phyloP scores from a whole-genome alignment of 1,140 invertebrate species.

The Kradibia gibbosae region DNA sequence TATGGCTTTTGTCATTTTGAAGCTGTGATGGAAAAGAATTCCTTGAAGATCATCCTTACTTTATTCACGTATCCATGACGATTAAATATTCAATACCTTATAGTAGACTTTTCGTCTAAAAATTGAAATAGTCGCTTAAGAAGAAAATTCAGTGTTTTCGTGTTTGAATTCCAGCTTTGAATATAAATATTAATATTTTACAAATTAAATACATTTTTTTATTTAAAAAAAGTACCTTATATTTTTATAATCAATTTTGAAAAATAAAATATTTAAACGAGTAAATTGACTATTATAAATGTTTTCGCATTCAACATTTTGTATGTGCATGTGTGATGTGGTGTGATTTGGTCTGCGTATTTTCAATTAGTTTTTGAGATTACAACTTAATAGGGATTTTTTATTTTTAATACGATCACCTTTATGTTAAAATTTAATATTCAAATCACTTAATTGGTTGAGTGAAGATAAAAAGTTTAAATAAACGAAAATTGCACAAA shows the following conservation, averaged over 20 bases:
- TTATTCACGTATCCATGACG: not conserved
- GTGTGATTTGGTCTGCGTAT: too few relatives aligned
- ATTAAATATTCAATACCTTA: slow-evolving; percentile 4
- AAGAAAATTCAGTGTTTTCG: not conserved
- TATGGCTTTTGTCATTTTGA: slow-evolving; percentile 6
- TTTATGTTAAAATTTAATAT: not conserved
- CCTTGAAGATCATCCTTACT: slow-evolving; percentile 14
- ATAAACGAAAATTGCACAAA: not conserved
- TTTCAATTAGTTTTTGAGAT: too few relatives aligned
- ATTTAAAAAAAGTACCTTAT: not conserved
- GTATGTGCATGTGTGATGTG: too few relatives aligned
- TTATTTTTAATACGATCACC: too few relatives aligned
- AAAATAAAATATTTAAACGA: not conserved
- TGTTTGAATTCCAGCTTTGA: not conserved
- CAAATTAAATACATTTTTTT: not conserved
- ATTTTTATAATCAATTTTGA: not conserved
- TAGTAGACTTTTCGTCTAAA: slow-evolving; percentile 21
- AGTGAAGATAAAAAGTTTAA: not conserved
- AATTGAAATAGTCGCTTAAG: slow-evolving; percentile 11
- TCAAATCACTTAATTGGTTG: not conserved
- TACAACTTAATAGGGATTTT: too few relatives aligned
- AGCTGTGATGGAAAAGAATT: slow-evolving; percentile 20
- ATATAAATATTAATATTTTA: not conserved
- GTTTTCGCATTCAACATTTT: too few relatives aligned
- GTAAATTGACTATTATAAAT: not conserved